phyloP scores from a whole-genome alignment of 1,140 invertebrate species.

The Penaeus indicus region DNA sequence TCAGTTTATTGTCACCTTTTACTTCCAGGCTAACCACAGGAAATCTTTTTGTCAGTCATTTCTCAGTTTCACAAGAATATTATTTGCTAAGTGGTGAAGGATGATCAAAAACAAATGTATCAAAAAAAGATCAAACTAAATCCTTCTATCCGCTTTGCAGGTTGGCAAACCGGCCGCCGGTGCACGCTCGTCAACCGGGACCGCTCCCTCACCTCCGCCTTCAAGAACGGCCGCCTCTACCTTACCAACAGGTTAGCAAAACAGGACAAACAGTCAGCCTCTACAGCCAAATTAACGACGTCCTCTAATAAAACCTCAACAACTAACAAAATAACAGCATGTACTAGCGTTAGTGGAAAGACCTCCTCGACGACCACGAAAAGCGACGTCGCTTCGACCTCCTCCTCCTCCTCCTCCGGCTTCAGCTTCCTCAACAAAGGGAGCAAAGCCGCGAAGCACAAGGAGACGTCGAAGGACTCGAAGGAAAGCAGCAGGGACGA shows the following conservation, averaged over 20 bases:
- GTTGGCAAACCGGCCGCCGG: slow-evolving; percentile 70
- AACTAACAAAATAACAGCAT: slow-evolving; percentile 52
- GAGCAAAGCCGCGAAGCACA: slow-evolving; percentile 31
- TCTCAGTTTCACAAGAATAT: too few species aligned
- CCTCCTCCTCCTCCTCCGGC: slow-evolving; percentile 36
- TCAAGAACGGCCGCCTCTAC: slow-evolving; percentile 72
- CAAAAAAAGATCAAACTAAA: too few species aligned
- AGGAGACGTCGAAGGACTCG: slow-evolving; percentile 31
- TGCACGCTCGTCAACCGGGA: slow-evolving; percentile 72
- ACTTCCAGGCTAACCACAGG: too few species aligned
- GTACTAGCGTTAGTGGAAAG: slow-evolving; percentile 7
- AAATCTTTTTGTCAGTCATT: too few species aligned
- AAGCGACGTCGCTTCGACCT: slow-evolving; percentile 10
- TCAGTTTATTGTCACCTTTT: too few species aligned
- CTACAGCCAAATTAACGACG: slow-evolving; percentile 6
- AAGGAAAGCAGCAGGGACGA: slow-evolving; percentile 49
- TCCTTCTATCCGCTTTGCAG: neutral
- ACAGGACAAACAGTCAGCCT: slow-evolving; percentile 38
- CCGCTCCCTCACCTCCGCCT: slow-evolving; percentile 70
- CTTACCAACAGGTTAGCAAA: slow-evolving; percentile 71
- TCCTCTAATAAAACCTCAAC: slow-evolving; percentile 49
- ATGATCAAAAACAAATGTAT: too few species aligned
- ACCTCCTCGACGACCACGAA: slow-evolving; percentile 16
- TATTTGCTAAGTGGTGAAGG: too few species aligned
- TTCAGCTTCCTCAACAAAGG: slow-evolving; percentile 47